These are phyloP conservation scores for Phymatocera aterrima DNA, from an alignment of 2,888 invertebrate genomes.

Conservation along the genomic window DNA sequence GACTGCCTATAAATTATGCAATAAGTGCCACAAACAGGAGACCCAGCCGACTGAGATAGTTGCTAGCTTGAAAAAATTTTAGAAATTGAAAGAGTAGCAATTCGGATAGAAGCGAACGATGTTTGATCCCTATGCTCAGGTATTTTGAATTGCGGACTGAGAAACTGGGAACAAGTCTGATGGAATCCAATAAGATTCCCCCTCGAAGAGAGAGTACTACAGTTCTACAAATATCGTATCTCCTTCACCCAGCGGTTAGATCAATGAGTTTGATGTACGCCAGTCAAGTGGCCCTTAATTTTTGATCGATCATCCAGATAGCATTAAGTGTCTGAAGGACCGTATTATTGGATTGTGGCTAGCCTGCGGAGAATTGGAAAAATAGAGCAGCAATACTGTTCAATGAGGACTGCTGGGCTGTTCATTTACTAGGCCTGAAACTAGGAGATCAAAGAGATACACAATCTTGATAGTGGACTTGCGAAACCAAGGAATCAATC, in stretches of 20 bases:
- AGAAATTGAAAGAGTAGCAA: not conserved
- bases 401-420: not conserved
- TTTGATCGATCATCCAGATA: slow-evolving; percentile 13
- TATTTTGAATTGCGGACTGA: not conserved
- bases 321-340: not conserved
- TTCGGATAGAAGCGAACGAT: not conserved
- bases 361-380: not conserved
- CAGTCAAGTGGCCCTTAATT: slow-evolving; percentile 6
- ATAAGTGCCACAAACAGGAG: not conserved
- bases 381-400: slow-evolving; percentile 1
- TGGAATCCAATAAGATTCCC: not conserved
- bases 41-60: not conserved
- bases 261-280: not conserved
- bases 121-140: not conserved
- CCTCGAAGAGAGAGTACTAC: not conserved
- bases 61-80: not conserved
- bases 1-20: not conserved
- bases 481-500: not conserved
- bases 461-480: not conserved
- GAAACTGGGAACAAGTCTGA: not conserved
- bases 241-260: not conserved
- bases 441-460: not conserved
- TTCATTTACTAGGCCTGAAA: not conserved
- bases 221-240: slow-evolving; percentile 5
- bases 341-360: slow-evolving; percentile 14